Percentiles rank a stretch among this genome's conserved stretches.
Evolutionary conservation across 2,113 vertebrate genomes (phyloP).

Genomic region (Thalassarche chlororhynchos): DNA sequence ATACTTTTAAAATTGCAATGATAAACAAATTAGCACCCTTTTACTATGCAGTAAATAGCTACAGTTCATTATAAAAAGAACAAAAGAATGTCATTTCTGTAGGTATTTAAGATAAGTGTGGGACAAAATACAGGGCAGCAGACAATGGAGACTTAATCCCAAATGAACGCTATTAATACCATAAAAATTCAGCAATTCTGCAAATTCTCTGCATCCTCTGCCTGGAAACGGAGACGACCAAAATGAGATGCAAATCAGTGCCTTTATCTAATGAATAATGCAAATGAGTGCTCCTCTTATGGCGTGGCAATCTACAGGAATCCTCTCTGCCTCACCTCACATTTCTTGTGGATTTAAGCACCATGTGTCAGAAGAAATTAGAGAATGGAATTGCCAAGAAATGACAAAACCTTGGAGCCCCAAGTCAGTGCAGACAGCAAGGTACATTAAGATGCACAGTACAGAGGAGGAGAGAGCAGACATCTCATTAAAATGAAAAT

Average conservation of each 20-base stretch:
- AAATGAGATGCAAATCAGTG: conserved; percentile 83
- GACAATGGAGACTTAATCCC: conserved; percentile 26
- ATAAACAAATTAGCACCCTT: conserved; percentile 30
- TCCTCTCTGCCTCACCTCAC: conserved; percentile 76
- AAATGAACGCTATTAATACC: conserved; percentile 56
- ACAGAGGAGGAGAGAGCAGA: conserved; percentile 50
- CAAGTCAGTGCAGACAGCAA: conserved; percentile 61
- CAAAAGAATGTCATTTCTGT: not conserved
- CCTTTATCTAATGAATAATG: conserved; percentile 84
- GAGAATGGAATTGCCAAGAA: conserved; percentile 68
- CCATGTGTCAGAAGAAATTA: conserved; percentile 81
- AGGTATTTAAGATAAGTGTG: not conserved
- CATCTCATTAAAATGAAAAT: conserved; percentile 79
- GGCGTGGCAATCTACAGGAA: conserved; percentile 73
- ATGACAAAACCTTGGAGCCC: conserved; percentile 71
- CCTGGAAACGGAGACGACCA: conserved; percentile 61
- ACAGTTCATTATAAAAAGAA: conserved; percentile 35
- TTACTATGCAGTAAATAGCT: conserved; percentile 31
- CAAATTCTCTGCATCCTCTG: conserved; percentile 55
- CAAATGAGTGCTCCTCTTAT: conserved; percentile 74
- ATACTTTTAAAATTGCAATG: not conserved
- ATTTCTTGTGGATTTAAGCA: conserved; percentile 77
- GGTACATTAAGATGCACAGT: conserved; percentile 65
- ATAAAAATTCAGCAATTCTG: conserved; percentile 52
- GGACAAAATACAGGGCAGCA: conserved; percentile 40